Percentiles rank a stretch among this genome's conserved stretches.
Conservation (phyloP, 2,113 vertebrate species). For the Corythornis madagascariensis region DNA sequence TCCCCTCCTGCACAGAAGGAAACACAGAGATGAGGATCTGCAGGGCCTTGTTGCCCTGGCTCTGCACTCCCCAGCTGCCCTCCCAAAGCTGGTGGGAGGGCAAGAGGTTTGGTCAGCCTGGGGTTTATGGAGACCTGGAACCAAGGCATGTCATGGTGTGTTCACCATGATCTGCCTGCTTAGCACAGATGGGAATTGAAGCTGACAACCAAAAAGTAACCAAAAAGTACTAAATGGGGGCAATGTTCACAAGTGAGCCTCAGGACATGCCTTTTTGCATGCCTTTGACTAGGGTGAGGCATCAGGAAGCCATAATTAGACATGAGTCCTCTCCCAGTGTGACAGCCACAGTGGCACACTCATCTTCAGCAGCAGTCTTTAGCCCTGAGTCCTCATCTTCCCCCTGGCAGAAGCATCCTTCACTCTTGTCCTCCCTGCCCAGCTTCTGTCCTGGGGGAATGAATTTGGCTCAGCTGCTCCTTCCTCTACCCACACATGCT, state of each 20-base stretch:
- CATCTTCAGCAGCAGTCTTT: not conserved
- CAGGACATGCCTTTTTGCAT: not conserved
- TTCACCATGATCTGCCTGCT: not conserved
- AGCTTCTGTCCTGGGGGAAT: not conserved
- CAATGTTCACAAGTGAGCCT: not conserved
- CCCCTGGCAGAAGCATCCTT: not conserved
- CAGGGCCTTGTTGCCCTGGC: not conserved
- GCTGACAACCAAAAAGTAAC: not conserved
- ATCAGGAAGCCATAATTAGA: not conserved
- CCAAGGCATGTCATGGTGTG: not conserved
- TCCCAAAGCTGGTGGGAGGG: not conserved
- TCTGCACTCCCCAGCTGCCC: not conserved
- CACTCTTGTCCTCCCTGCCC: not conserved
- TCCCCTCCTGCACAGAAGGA: constrained; percentile 80
- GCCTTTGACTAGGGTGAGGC: not conserved
- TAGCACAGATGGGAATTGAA: fast-evolving
- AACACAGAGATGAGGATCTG: constrained; percentile 17
- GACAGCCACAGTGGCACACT: not conserved
- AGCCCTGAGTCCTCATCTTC: not conserved
- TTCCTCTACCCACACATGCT: not conserved
- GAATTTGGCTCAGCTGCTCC: not conserved
- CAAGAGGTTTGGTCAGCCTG: not conserved
- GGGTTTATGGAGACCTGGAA: not conserved
- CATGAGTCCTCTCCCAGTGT: not conserved
- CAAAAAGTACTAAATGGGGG: not conserved